Conservation (phyloP, 2,888 invertebrate species). For the Drosophila siamana region DNA sequence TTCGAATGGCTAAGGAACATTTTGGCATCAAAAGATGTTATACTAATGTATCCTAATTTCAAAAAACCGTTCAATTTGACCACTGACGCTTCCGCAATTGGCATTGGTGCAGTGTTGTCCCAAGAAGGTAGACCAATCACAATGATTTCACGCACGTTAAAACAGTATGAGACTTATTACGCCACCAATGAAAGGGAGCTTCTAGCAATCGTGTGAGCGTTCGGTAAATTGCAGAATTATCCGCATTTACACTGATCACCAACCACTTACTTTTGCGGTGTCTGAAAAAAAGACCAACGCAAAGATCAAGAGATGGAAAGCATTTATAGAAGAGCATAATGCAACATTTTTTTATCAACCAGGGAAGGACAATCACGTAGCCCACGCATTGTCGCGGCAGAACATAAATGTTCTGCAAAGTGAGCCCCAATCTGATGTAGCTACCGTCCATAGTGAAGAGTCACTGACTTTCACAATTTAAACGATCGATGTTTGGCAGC, state of each 20-base stretch:
- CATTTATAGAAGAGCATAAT: not conserved
- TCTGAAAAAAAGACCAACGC: not conserved
- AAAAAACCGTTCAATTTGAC: constrained; percentile 7
- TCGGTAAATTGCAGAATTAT: not conserved
- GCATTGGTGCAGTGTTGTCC: constrained; percentile 5
- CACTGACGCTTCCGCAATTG: constrained; percentile 1
- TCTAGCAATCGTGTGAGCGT: not conserved
- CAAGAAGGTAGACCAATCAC: not conserved
- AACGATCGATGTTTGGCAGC: not conserved
- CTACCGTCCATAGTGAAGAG: not conserved
- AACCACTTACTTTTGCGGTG: not conserved
- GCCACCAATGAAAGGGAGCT: no score
- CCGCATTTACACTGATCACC: not conserved
- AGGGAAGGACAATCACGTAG: not conserved
- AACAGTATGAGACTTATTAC: not conserved
- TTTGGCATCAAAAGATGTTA: constrained; percentile 13
- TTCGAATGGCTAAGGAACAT: constrained; percentile 9
- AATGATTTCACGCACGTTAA: constrained; percentile 1
- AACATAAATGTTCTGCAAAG: not conserved
- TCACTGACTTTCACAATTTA: not conserved
- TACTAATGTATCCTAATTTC: constrained; percentile 8
- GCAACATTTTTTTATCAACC: not conserved
- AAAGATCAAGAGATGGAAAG: not conserved
- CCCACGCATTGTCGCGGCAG: not conserved
- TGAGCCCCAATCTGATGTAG: not conserved